Evolutionary conservation across 2,797 vertebrate species (phyloP).

Genomic region (Otus scops): DNA sequence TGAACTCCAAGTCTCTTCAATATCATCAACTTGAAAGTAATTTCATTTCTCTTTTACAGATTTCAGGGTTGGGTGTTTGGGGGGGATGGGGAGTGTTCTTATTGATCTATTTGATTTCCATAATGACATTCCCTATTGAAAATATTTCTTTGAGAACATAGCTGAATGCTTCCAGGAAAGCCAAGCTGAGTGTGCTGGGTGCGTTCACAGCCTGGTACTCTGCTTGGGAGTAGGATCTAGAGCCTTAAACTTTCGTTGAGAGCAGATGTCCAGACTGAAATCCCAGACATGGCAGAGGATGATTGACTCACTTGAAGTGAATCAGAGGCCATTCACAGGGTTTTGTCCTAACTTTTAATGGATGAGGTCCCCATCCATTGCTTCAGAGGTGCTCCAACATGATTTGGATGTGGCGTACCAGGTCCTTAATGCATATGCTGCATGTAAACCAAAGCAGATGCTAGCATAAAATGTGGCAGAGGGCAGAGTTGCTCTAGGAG

Average conservation of each 20-base stretch:
- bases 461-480: background rate
- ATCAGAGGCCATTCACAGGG: background rate
- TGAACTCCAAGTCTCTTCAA: background rate
- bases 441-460: slow-evolving; percentile 10
- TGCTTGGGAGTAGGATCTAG: background rate
- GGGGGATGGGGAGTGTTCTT: background rate
- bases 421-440: background rate
- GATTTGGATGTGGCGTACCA: background rate
- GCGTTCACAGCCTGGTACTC: background rate
- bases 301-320: background rate
- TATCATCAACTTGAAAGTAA: background rate
- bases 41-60: background rate
- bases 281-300: background rate
- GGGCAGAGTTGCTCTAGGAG: background rate
- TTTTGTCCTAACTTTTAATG: background rate
- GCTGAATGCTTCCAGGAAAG: background rate
- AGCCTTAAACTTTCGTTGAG: background rate
- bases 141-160: background rate
- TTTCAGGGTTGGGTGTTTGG: background rate
- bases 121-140: background rate
- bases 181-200: background rate
- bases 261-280: background rate
- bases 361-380: background rate
- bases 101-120: background rate
- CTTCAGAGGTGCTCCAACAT: background rate